Evolutionary conservation across 2,797 vertebrate species (phyloP), one percentile per base, ranked within the genome.

Genomic region (Microctenopoma lineatum): DNA sequence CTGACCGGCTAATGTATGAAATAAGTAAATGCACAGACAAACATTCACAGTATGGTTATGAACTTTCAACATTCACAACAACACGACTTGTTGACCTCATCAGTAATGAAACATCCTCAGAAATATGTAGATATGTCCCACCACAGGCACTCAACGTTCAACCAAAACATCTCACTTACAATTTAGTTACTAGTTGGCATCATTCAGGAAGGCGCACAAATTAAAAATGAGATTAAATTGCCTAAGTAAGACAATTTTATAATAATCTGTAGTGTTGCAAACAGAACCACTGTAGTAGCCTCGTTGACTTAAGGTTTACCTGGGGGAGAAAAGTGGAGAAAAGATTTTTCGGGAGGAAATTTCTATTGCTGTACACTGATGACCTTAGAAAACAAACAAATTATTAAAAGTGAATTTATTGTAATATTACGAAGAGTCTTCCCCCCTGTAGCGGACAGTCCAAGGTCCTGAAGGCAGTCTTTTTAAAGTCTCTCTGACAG

Each of bases 351-450:
- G 42, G 70, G 48, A 67, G 66, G 62, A 79, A 85, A 89, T 75
- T 85, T 66, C 70, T 76, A 87, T 75, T 78, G 73, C 81, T 92
- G 87, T 89, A 90, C 90, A 90, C 69, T 76, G 79, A 91, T 87
- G 93, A 92, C 90, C 87, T 88, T 88, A 85, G 21, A 88, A 88
- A 85, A 90, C 73, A 70, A 85, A 88, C 87, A 91, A 92, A 90
- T 88, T 87, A 85, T 90, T 88, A 85, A 93, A 93, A 89, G 90
- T 90, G 92, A 93, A 92, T 91, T 92, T 93, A 93, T 88, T 90
- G 90, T 89, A 92, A 90, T 89, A 90, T 93, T 91, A 92, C 90
- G 91, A 91, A 89, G 87, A 87, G 89, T 90, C 81, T 5, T 82
- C 69, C 79, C 83, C 84, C 64, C 78, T 72, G 76, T 73, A 85